Evolutionary conservation across 2,888 invertebrate species (phyloP), one percentile per base, ranked within the genome.

Genomic region (Eilema depressum): DNA sequence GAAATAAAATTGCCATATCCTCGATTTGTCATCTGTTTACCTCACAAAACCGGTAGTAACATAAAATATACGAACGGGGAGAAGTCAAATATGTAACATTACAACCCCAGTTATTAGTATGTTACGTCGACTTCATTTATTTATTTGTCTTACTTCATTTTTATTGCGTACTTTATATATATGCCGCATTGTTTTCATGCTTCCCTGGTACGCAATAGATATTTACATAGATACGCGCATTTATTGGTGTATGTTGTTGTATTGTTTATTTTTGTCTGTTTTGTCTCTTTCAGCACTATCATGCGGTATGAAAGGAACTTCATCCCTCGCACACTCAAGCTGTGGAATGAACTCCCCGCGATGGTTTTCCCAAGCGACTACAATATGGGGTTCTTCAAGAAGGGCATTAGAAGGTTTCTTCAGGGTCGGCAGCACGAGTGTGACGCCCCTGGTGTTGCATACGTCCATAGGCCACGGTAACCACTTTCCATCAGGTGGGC

Each of bases 71-170:
- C 28, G 20, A 41, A 26, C 26, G 56, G 61, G 30, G 57, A 59
- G 63, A 28, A 69, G 63, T 63, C 60, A 62, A 60, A 68, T 64
- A 71, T 53, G 66, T 26, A 33, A 67, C 67, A 71, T 71, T 65
- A 69, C 65, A 53, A 25, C 60, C 53, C 64, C 25, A 59, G 41
- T 60, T 61, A 69, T 69, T 71, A 71, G 67, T 67, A 63, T 71
- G 33, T 60, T 71, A 68, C 63, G 47, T 60, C 47, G 26, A 61
- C 61, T 70, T 64, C 64, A 64, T 64, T 68, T 59, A 68, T 68
- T 68, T 71, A 71, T 68, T 68, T 70, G 63, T 59, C 66, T 66
- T 66, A 70, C 63, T 63, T 57, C 62, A 63, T 63, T 70, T 71
- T 66, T 71, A 71, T 68, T 33, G 60, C 60, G 11, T 20, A 33